Evolutionary conservation across 2,113 vertebrate species (phyloP).

Genomic region (Pangasianodon hypophthalmus): DNA sequence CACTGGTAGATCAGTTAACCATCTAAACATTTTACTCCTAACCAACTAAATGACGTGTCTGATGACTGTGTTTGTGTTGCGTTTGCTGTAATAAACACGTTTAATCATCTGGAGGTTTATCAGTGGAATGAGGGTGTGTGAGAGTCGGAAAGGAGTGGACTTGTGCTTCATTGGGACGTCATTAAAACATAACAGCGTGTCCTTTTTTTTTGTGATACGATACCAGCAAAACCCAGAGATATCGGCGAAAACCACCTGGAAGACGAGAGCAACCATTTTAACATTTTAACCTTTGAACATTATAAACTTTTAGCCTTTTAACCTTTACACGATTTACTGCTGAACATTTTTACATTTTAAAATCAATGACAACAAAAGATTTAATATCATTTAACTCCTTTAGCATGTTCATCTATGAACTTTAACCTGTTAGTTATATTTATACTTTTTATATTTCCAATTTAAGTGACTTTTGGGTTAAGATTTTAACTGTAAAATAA

Average conservation of each 20-base stretch:
- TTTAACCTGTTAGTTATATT: no score
- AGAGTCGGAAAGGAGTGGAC: neutral
- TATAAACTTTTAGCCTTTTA: no score
- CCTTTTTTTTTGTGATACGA: neutral
- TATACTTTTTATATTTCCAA: no score
- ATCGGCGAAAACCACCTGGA: neutral
- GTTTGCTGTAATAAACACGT: neutral
- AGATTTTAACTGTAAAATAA: no score
- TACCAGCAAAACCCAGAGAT: neutral
- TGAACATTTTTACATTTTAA: no score
- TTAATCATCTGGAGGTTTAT: neutral
- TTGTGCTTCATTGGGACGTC: neutral
- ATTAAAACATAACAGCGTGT: neutral
- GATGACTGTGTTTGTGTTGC: neutral
- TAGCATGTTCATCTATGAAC: no score
- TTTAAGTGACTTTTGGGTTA: no score
- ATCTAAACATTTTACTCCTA: neutral
- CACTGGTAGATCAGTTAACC: neutral
- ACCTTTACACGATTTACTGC: no score
- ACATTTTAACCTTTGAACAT: no score
- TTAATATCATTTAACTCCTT: no score
- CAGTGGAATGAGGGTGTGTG: constrained; percentile 1
- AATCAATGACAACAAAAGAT: no score
- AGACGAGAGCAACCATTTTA: neutral
- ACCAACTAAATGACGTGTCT: neutral